Evolutionary conservation across 2,888 invertebrate species (phyloP).

Genomic region (Elegia similella): DNA sequence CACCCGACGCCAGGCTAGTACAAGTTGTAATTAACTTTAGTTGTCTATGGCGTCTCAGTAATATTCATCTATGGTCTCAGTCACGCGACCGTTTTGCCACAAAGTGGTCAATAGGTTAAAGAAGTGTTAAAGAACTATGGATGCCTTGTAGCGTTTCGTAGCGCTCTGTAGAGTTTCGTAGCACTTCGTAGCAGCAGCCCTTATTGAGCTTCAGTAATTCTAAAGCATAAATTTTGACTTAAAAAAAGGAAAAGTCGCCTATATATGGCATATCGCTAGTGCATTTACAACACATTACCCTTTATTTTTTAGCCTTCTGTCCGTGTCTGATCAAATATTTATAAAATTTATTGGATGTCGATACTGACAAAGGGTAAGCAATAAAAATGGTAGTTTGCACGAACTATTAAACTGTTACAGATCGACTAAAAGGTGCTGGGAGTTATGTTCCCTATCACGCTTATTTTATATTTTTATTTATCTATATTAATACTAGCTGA

Average conservation of each 20-base stretch:
- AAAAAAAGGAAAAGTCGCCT: too few species aligned
- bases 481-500: too few species aligned
- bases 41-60: too few species aligned
- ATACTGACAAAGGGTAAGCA: slow-evolving; percentile 69
- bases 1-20: too few species aligned
- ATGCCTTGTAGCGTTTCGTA: neutral
- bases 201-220: neutral
- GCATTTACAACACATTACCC: neutral
- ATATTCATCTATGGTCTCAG: too few species aligned
- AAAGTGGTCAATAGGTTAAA: too few species aligned
- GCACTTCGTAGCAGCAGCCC: neutral
- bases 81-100: too few species aligned
- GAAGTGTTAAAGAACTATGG: too few species aligned
- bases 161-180: neutral
- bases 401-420: slow-evolving; percentile 67
- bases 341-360: slow-evolving; percentile 70
- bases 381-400: slow-evolving; percentile 57
- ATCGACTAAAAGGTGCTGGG: slow-evolving; percentile 32
- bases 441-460: neutral
- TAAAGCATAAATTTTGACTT: too few species aligned
- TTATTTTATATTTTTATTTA: neutral
- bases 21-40: too few species aligned
- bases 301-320: slow-evolving; percentile 24
- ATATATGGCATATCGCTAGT: neutral
- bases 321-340: slow-evolving; percentile 74